A percentile compares a stretch with the other conserved stretches of the same genome.
Evolutionary conservation across 2,888 invertebrate species (phyloP).

Genomic region (Phyllotreta striolata): DNA sequence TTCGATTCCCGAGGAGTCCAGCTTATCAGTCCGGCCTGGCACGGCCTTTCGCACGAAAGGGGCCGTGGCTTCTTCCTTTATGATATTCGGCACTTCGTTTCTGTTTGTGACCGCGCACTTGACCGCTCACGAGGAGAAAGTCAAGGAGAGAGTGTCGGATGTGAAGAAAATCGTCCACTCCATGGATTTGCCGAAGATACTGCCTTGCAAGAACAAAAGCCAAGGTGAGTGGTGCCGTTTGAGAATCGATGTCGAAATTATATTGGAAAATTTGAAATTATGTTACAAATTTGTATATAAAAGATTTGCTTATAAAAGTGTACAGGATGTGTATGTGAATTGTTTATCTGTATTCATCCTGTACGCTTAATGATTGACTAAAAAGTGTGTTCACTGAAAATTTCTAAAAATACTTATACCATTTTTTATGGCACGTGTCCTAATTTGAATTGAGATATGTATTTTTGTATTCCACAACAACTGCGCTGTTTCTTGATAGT

Average conservation of each 20-base stretch:
- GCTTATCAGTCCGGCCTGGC: conserved; percentile 87
- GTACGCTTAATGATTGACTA: no score
- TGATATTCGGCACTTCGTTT: conserved; percentile 93
- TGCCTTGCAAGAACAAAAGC: conserved; percentile 79
- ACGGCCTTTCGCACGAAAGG: conserved; percentile 94
- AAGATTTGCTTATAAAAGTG: no score
- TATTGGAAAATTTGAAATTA: background rate
- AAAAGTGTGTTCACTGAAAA: no score
- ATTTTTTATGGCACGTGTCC: no score
- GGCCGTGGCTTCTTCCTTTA: conserved; percentile 91
- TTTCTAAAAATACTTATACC: no score
- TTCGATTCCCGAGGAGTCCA: conserved; percentile 89
- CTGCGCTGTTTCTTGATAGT: conserved; percentile 2
- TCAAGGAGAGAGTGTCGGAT: conserved; percentile 85
- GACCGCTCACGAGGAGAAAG: conserved; percentile 89
- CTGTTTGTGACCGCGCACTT: conserved; percentile 96
- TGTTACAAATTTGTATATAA: no score
- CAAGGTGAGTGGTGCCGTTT: conserved; percentile 64
- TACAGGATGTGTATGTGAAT: no score
- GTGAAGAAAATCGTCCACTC: conserved; percentile 84
- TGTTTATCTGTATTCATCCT: no score
- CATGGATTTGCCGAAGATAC: conserved; percentile 82
- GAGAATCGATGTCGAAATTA: background rate
- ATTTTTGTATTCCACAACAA: no score
- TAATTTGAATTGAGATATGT: no score